phyloP scores from a whole-genome alignment of 1,140 invertebrate species.

The Leptinotarsa texana region DNA sequence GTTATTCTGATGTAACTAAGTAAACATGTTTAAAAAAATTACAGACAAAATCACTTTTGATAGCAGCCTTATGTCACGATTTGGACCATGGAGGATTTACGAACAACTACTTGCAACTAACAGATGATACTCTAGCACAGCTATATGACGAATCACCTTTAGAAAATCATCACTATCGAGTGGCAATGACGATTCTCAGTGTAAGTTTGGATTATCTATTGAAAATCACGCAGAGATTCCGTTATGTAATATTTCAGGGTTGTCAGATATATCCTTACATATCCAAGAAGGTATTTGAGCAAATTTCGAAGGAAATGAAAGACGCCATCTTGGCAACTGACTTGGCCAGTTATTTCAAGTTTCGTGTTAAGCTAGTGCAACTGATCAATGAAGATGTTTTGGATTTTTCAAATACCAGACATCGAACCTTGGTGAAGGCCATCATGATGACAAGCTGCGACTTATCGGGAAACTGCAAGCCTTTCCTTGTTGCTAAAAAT shows the following conservation, averaged over 20 bases:
- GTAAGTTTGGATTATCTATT: conserved; percentile 41
- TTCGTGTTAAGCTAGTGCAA: conserved; percentile 57
- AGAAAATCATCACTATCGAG: conserved; percentile 63
- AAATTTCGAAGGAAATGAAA: conserved; percentile 56
- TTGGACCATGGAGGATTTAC: conserved; percentile 63
- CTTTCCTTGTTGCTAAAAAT: conserved; percentile 58
- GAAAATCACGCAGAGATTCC: background rate
- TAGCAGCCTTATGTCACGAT: conserved; percentile 63
- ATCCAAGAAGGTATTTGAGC: conserved; percentile 28
- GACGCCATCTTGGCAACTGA: conserved; percentile 62
- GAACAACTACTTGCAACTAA: conserved; percentile 61
- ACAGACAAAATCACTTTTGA: conserved; percentile 58
- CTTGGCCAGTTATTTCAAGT: conserved; percentile 60
- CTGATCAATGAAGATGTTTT: conserved; percentile 54
- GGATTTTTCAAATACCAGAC: conserved; percentile 55
- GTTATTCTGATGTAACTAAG: background rate
- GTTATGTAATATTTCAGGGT: conserved; percentile 25
- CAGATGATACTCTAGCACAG: conserved; percentile 57
- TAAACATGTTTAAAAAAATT: conserved; percentile 24
- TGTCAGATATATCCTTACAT: conserved; percentile 39
- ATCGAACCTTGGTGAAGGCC: conserved; percentile 58
- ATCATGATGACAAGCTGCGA: conserved; percentile 64
- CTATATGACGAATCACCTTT: conserved; percentile 61
- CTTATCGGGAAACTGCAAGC: conserved; percentile 62
- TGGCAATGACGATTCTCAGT: conserved; percentile 59